Base-by-base conservation (phyloP, 2,113 vertebrate genomes). In the Pungitius pungitius region DNA sequence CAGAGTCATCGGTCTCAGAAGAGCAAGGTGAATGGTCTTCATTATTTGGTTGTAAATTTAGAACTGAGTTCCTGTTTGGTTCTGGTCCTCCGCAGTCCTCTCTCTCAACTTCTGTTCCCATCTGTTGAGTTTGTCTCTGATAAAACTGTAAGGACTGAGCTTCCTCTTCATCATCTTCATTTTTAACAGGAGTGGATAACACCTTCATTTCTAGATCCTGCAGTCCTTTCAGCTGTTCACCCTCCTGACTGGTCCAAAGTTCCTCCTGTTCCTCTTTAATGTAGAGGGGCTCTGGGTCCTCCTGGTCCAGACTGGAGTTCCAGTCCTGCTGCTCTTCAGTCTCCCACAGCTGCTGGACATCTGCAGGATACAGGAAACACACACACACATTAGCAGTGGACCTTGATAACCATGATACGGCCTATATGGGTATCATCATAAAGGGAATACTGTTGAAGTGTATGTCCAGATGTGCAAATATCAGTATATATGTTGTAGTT, bases 201-300 rank as follows among this genome's bases (percentile, higher is more conserved):
- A 59, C 37, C 24, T 33, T 18, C 17, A 58, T 22, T 5, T 66
- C 60, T 2, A n/a, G 47, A 49, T 85, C 63, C 42, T 71, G n/a
- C 58, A 47, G 60, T 0, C 33, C 17, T 18, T 20, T 49, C 13
- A 52, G 51, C 51, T 52, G 51, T 22, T 52, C 51, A 24, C 12
- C 22, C 51, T 52, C 51, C 51, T 52, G 51, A 52, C 51, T 52
- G 22, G 51, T 52, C 51, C 51, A 52, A 22, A 26, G 8, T 1
- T 82, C 69, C 62, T 59, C 78, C 60, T 75, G 26, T 1, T 81
- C 81, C 45, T 80, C 73, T 56, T 84, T 35, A 49, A 9, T 49
- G 47, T 49, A 7, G 2, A 14, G 18, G 47, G 20, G 20, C 8
- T 49, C 47, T 49, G 47, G 47, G 20, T 49, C 47, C 47, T 49